A percentile compares a stretch with the other conserved stretches of the same genome.
phyloP scores from a whole-genome alignment of 2,888 invertebrate species.

The Pterostichus madidus region DNA sequence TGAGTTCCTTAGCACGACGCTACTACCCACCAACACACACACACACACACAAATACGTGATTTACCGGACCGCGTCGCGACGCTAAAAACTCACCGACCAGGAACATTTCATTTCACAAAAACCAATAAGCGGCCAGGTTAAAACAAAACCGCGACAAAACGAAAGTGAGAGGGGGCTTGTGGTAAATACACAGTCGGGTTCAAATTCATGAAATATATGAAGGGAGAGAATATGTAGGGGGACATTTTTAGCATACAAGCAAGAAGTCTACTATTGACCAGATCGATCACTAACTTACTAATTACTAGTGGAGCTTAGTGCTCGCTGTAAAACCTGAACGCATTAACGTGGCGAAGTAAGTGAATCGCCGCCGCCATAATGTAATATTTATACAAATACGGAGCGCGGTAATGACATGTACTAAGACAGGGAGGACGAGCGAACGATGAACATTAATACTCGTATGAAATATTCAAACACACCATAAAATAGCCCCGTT shows the following conservation, averaged over 20 bases:
- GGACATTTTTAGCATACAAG: constrained; percentile 68
- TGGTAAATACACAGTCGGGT: constrained; percentile 35
- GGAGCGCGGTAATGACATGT: constrained; percentile 56
- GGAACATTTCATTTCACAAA: constrained; percentile 69
- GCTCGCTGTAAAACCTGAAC: not conserved
- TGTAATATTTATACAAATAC: constrained; percentile 63
- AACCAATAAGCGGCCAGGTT: constrained; percentile 73
- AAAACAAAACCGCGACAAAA: constrained; percentile 72
- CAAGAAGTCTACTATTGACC: constrained; percentile 39
- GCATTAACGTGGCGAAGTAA: constrained; percentile 45
- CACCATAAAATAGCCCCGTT: constrained; percentile 54
- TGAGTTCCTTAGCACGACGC: constrained; percentile 74
- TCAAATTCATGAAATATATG: constrained; percentile 68
- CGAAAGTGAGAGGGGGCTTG: constrained; percentile 68
- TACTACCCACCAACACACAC: not conserved
- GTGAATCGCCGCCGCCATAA: constrained; percentile 42
- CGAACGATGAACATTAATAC: constrained; percentile 60
- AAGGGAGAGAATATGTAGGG: constrained; percentile 58
- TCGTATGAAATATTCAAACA: constrained; percentile 59
- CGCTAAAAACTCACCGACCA: no score
- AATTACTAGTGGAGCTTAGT: not conserved
- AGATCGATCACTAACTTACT: not conserved
- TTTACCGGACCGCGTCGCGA: no score
- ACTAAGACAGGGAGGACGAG: constrained; percentile 26
- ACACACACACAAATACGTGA: no score